Evolutionary conservation across 2,113 vertebrate species (phyloP).

Genomic region (Lamprotornis superbus): DNA sequence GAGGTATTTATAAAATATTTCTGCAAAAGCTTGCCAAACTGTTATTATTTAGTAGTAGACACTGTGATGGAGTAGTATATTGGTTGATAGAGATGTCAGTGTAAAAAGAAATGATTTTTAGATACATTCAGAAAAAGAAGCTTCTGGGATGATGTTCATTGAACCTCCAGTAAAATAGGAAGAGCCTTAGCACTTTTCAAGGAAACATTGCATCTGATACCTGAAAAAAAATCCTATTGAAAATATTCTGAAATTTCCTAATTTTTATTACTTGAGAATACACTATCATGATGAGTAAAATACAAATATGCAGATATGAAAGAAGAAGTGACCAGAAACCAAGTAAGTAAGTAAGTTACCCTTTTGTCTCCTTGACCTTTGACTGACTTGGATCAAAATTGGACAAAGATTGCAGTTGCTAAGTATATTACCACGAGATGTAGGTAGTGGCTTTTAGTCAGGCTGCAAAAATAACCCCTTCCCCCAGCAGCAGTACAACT

Average conservation of each 20-base stretch:
- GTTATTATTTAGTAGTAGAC: neutral
- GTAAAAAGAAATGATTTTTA: neutral
- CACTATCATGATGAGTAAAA: neutral
- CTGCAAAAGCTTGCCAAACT: neutral
- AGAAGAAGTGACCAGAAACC: neutral
- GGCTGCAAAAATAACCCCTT: slow-evolving; percentile 61
- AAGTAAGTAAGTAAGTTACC: neutral
- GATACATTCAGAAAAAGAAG: neutral
- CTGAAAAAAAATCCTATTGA: neutral
- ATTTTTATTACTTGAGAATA: neutral
- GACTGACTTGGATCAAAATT: slow-evolving; percentile 65
- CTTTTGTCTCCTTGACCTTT: slow-evolving; percentile 69
- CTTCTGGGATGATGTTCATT: neutral
- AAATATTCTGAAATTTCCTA: neutral
- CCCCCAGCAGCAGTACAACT: neutral
- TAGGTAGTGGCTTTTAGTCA: slow-evolving; percentile 62
- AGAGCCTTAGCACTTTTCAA: neutral
- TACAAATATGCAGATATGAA: neutral
- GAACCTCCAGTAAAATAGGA: neutral
- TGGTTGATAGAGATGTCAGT: neutral
- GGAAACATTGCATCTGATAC: neutral
- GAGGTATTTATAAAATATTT: neutral
- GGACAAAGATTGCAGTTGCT: slow-evolving; percentile 19
- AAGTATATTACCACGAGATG: slow-evolving; percentile 49
- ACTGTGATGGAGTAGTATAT: neutral